Percentiles rank a stretch among this genome's conserved stretches.
These are phyloP conservation scores for Serrognathus titanus DNA, from an alignment of 2,888 invertebrate genomes.

Conservation along the genomic window DNA sequence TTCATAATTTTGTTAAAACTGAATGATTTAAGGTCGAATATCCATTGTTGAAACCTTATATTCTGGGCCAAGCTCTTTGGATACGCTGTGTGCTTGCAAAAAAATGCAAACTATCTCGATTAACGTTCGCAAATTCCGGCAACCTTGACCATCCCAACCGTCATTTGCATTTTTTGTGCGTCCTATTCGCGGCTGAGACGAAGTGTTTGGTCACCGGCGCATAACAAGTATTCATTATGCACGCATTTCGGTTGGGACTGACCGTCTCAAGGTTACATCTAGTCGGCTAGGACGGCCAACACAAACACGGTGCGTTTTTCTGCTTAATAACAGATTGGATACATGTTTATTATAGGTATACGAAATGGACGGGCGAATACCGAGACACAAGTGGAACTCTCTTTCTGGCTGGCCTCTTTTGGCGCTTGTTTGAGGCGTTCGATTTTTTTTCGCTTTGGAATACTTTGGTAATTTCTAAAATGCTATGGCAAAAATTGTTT, in stretches of 20 bases:
- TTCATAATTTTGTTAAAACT: too few relatives aligned
- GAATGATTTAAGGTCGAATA: too few relatives aligned
- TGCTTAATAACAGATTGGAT: background rate
- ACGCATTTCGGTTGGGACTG: slow-evolving; percentile 45
- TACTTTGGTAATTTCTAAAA: too few relatives aligned
- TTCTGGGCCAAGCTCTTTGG: background rate
- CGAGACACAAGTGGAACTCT: too few relatives aligned
- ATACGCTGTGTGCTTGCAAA: background rate
- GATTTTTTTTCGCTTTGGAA: background rate
- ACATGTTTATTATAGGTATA: background rate
- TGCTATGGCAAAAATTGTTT: too few relatives aligned
- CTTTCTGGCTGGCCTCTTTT: background rate
- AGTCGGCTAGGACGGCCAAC: slow-evolving; percentile 34
- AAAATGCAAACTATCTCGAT: background rate
- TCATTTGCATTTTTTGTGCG: slow-evolving; percentile 43
- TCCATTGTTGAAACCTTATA: too few relatives aligned
- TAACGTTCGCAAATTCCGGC: slow-evolving; percentile 14
- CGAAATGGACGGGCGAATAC: background rate
- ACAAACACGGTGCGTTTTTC: slow-evolving; percentile 4
- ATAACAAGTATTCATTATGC: slow-evolving; percentile 47
- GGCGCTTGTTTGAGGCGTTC: background rate
- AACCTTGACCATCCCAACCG: slow-evolving; percentile 39
- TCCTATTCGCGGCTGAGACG: slow-evolving; percentile 29
- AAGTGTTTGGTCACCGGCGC: slow-evolving; percentile 45
- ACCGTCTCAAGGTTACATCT: slow-evolving; percentile 47